Conservation (phyloP, 2,888 invertebrate genomes). For the Masnerella sp. region DNA sequence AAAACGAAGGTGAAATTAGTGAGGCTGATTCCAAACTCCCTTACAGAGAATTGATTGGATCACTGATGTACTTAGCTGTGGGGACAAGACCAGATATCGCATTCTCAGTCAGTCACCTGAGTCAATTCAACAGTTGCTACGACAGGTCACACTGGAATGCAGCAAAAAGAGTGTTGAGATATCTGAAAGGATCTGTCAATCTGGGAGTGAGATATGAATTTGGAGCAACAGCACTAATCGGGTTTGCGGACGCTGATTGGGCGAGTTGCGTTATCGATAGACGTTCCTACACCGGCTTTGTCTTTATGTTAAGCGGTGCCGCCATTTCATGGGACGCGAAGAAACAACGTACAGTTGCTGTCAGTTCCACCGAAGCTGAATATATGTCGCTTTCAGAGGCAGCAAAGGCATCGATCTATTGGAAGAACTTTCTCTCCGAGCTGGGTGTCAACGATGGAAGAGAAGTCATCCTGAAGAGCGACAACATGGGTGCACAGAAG, state of each 20-base stretch:
- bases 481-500: background rate
- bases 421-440: too few species aligned
- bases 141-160: constrained; percentile 6
- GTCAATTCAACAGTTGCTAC: background rate
- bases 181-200: too few species aligned
- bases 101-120: background rate
- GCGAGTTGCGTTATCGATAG: background rate
- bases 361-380: constrained; percentile 4
- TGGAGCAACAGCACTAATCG: too few species aligned
- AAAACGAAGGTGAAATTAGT: too few species aligned
- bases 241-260: background rate
- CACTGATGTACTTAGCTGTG: constrained; percentile 52
- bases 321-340: background rate
- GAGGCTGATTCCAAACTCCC: too few species aligned
- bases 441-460: too few species aligned
- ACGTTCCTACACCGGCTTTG: constrained; percentile 2
- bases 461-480: background rate
- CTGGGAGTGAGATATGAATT: too few species aligned
- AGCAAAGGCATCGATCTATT: background rate
- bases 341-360: constrained; percentile 2
- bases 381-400: constrained; percentile 4
- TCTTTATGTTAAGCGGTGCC: background rate
- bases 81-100: constrained; percentile 35
- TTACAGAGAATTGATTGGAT: background rate
- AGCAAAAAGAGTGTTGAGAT: background rate